Conservation (phyloP, 2,113 vertebrate species). For the Acrocephalus arundinaceus region DNA sequence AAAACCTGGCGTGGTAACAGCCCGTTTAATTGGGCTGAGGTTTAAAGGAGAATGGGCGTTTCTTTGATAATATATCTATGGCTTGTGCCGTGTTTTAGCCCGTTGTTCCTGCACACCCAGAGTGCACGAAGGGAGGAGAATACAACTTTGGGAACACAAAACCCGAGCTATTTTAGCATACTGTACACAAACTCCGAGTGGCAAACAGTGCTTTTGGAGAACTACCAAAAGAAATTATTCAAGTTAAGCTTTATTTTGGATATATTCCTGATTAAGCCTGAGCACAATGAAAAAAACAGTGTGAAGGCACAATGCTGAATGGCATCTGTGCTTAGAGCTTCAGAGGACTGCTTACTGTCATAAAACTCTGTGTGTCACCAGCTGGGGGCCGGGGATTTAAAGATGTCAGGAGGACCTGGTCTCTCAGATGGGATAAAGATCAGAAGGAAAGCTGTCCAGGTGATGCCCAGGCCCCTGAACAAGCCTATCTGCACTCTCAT, state of each 20-base stretch:
- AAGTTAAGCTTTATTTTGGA: constrained; percentile 81
- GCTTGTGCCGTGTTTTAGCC: constrained; percentile 48
- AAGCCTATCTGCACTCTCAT: constrained; percentile 90
- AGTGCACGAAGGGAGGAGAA: constrained; percentile 12
- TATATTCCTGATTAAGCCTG: constrained; percentile 84
- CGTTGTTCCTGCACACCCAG: constrained; percentile 33
- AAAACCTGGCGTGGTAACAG: neutral
- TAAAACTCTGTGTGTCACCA: constrained; percentile 91
- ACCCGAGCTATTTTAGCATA: constrained; percentile 69
- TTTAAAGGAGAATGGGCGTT: neutral
- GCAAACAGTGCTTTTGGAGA: constrained; percentile 80
- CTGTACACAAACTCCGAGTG: constrained; percentile 75
- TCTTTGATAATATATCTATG: constrained; percentile 55
- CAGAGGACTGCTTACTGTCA: constrained; percentile 85
- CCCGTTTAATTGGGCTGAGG: neutral
- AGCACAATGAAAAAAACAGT: constrained; percentile 87
- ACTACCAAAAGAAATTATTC: constrained; percentile 80
- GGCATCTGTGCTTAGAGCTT: constrained; percentile 88
- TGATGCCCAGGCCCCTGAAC: constrained; percentile 89
- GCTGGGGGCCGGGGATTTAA: constrained; percentile 87
- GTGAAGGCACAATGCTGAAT: constrained; percentile 86
- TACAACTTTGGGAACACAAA: constrained; percentile 72
- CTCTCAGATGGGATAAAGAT: constrained; percentile 97
- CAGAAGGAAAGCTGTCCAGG: constrained; percentile 92
- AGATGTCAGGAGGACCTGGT: constrained; percentile 86